A percentile compares a stretch with the other conserved stretches of the same genome.
Conservation (phyloP, 2,797 vertebrate genomes). For the Etheostoma perlongum region DNA sequence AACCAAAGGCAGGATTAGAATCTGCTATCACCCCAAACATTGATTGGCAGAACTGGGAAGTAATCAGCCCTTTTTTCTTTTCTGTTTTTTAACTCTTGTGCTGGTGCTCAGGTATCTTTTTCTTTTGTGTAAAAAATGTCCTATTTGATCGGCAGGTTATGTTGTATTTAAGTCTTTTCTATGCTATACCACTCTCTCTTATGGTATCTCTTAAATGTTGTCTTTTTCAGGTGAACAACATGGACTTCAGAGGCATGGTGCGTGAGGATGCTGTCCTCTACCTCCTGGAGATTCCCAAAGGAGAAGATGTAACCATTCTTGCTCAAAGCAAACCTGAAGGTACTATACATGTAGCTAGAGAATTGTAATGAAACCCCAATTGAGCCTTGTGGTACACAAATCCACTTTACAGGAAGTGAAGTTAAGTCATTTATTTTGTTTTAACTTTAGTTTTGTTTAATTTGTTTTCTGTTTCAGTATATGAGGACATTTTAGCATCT, state of each 20-base stretch:
- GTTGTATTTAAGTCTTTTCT: not conserved
- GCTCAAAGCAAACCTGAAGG: slow-evolving; percentile 96
- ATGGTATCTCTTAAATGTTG: not conserved
- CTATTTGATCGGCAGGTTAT: not conserved
- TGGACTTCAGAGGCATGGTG: slow-evolving; percentile 96
- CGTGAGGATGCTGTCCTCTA: slow-evolving; percentile 98
- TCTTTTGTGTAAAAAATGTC: not conserved
- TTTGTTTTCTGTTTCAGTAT: slow-evolving; percentile 85
- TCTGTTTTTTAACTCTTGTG: not conserved
- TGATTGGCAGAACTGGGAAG: not conserved
- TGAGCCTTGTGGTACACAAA: not conserved
- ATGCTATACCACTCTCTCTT: not conserved
- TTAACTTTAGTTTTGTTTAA: not conserved
- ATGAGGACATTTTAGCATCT: slow-evolving; percentile 93
- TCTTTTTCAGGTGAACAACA: slow-evolving; percentile 89
- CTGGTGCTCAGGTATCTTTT: not conserved
- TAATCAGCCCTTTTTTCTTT: not conserved
- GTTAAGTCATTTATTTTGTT: not conserved
- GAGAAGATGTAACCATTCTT: slow-evolving; percentile 94
- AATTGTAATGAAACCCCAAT: not conserved
- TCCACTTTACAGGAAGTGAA: not conserved
- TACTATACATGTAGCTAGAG: slow-evolving; percentile 51
- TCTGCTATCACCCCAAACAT: not conserved
- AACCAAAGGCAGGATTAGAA: not conserved
- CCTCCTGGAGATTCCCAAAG: slow-evolving; percentile 95